Evolutionary conservation across 2,888 invertebrate genomes (phyloP), one percentile per base, ranked within the genome.

Genomic region (Melipona bicolor): DNA sequence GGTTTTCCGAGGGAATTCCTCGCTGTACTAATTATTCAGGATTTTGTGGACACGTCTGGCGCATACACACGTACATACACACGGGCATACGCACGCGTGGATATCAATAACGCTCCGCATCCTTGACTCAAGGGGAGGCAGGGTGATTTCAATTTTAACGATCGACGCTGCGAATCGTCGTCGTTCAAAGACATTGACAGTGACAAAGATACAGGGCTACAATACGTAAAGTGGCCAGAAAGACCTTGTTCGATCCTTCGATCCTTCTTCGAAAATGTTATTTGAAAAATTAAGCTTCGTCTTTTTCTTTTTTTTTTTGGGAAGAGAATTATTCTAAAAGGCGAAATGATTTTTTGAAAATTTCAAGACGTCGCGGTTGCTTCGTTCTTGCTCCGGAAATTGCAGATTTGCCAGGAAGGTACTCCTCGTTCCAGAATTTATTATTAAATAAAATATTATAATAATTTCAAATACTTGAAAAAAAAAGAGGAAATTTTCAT

Each of bases 11-110:
- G 64, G 67, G 72, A 72, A 72, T 78, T 81, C 49, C 81, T 61
- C 43, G 59, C 50, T 43, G 78, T 62, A 59, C 81, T 78, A 81
- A 81, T 81, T 81, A 81, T 81, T 81, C 79, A 49, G 52, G 61
- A 81, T 54, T 78, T 43, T 32, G 61, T 61, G 67, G 78, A 78
- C 65, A 64, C 56, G 27, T 19, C 50, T n/a, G 50, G 32, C 2
- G 17, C 73, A 13, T 43, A 27, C 49, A 11, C 43, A 4, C 4
- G 32, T 32, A 32, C 32, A 32, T 32, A 32, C 32, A 3, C n/a
- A 56, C 56, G 3, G 56, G 27, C 52, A 71, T 52, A 24, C 61
- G 61, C 27, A 9, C 56, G 5, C n/a, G n/a, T 15, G n/a, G n/a
- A 59, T 59, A n/a, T 59, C 56, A 59, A 59, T 59, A 59, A 59